phyloP scores from a whole-genome alignment of 1,140 invertebrate genomes.

The Achatina immaculata region DNA sequence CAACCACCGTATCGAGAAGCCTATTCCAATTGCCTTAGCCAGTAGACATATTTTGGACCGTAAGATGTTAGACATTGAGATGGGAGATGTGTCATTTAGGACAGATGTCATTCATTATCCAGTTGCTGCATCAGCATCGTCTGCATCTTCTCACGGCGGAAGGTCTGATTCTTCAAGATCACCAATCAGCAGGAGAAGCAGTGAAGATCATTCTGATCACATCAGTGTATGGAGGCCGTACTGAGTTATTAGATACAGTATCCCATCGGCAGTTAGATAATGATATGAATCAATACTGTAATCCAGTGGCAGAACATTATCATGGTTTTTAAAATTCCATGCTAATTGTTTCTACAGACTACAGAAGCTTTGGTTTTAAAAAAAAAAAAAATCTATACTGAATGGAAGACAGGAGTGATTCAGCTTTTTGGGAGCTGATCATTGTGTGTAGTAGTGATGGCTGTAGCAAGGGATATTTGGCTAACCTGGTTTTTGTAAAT shows the following conservation, averaged over 20 bases:
- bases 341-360: neutral
- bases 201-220: slow-evolving; percentile 42
- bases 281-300: neutral
- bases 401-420: neutral
- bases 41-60: slow-evolving; percentile 26
- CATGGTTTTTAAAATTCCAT: too few relatives aligned
- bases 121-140: slow-evolving; percentile 32
- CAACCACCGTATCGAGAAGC: slow-evolving; percentile 27
- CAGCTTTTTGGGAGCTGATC: neutral
- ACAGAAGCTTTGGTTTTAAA: neutral
- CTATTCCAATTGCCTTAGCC: slow-evolving; percentile 35
- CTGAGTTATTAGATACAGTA: slow-evolving; percentile 36
- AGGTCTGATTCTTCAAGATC: slow-evolving; percentile 37
- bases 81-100: slow-evolving; percentile 40
- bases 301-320: neutral
- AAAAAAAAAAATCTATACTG: neutral
- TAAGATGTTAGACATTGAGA: slow-evolving; percentile 39
- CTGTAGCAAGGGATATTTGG: neutral
- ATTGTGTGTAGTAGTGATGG: neutral
- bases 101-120: slow-evolving; percentile 34
- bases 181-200: slow-evolving; percentile 41
- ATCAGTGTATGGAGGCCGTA: slow-evolving; percentile 59
- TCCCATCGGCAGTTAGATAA: neutral
- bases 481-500: neutral
- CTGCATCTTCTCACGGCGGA: slow-evolving; percentile 31